A percentile compares a stretch with the other conserved stretches of the same genome.
Conservation (phyloP, 2,113 vertebrate species). For the Atrichornis clamosus region DNA sequence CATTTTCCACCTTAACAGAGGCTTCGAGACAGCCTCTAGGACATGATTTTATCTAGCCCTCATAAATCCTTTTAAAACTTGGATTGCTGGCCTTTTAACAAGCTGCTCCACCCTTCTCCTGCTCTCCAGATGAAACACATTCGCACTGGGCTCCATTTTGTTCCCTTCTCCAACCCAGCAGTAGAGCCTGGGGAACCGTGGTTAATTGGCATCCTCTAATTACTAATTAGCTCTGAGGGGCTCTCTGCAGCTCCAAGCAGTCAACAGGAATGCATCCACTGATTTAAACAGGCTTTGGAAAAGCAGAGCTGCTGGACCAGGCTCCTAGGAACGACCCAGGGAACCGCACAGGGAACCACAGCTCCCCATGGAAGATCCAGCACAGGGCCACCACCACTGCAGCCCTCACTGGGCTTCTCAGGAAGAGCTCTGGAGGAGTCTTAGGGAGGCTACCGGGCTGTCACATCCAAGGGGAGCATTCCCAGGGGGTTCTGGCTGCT, state of each 20-base stretch:
- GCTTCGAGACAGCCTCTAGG: background rate
- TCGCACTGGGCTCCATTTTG: background rate
- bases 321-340: background rate
- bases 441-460: accelerated
- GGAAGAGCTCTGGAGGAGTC: background rate
- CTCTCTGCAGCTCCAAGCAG: background rate
- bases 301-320: background rate
- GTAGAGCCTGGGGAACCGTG: background rate
- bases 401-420: background rate
- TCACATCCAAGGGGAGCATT: background rate
- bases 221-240: background rate
- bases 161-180: background rate
- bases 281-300: background rate
- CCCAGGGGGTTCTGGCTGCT: background rate
- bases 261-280: background rate
- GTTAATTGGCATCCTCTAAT: constrained; percentile 4
- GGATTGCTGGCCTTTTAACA: background rate
- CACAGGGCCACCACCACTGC: accelerated
- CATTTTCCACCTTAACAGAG: background rate
- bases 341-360: background rate
- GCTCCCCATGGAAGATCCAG: background rate
- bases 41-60: background rate
- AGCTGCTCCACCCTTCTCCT: constrained; percentile 19
- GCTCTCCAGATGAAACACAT: background rate
- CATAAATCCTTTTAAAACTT: background rate